Percentiles rank a stretch among this genome's conserved stretches.
phyloP scores from a whole-genome alignment of 2,888 invertebrate genomes.

The Callinectes sapidus region DNA sequence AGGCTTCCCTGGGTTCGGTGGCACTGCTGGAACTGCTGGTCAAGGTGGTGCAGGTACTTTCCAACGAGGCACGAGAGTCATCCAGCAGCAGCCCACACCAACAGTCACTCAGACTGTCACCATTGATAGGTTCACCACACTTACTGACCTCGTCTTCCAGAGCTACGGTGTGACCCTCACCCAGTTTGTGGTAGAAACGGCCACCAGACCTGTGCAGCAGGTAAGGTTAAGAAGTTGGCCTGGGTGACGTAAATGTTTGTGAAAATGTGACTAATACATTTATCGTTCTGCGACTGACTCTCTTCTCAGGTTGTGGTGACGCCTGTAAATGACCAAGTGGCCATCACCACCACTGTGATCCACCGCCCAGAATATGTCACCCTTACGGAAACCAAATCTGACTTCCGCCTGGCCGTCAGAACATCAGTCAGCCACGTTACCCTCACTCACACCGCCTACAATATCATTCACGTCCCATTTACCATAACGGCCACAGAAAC shows the following conservation, averaged over 20 bases:
- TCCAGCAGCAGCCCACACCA: background rate
- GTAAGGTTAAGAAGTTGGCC: background rate
- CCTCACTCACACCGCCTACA: conserved; percentile 29
- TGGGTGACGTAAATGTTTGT: too few species aligned
- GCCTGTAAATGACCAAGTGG: conserved; percentile 21
- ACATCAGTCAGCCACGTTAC: conserved; percentile 30
- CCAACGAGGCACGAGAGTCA: background rate
- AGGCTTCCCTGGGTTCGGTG: background rate
- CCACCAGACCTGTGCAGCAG: background rate
- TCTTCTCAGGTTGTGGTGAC: background rate
- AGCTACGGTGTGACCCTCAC: background rate
- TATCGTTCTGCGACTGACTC: background rate
- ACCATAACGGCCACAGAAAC: conserved; percentile 35
- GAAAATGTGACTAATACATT: too few species aligned
- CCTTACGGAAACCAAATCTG: conserved; percentile 3
- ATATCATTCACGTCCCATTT: background rate
- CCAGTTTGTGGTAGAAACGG: background rate
- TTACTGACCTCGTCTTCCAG: background rate
- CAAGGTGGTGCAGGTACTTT: background rate
- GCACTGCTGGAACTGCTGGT: background rate
- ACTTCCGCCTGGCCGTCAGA: background rate
- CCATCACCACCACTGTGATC: background rate
- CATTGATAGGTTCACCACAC: background rate
- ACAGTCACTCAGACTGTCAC: background rate
- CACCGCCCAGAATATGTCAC: background rate